Conservation (phyloP, 1,140 invertebrate species). For the Drosophila bifasciata region DNA sequence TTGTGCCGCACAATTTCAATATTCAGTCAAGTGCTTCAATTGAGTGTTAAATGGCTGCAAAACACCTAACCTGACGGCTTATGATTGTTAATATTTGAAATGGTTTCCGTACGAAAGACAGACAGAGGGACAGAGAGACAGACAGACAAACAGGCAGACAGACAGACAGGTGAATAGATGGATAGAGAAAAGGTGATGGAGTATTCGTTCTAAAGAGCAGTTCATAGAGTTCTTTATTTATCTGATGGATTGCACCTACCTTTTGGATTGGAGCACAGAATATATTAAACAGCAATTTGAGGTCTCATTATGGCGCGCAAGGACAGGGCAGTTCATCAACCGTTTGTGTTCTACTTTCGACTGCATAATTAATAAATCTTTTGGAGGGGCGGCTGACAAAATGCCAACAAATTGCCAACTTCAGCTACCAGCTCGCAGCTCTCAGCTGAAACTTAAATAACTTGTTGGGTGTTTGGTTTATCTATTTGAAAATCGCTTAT, state of each 20-base stretch:
- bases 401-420: conserved; percentile 73
- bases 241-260: conserved; percentile 2
- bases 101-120: too few species aligned
- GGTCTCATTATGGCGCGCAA: conserved; percentile 18
- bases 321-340: conserved; percentile 55
- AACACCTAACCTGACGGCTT: conserved; percentile 26
- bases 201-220: too few species aligned
- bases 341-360: conserved; percentile 49
- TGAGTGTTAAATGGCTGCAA: conserved; percentile 24
- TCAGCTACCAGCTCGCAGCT: background rate
- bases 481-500: conserved; percentile 73
- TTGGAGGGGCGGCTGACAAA: conserved; percentile 67
- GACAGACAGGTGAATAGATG: too few species aligned
- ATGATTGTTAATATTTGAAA: background rate
- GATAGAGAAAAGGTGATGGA: too few species aligned
- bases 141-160: too few species aligned
- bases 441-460: conserved; percentile 50
- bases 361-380: conserved; percentile 75
- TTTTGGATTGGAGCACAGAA: background rate
- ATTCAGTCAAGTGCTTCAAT: conserved; percentile 31
- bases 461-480: conserved; percentile 72
- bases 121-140: too few species aligned
- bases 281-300: background rate
- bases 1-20: too few species aligned
- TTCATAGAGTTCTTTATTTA: background rate